Conservation (phyloP, 2,797 vertebrate genomes). For the Chelon auratus region DNA sequence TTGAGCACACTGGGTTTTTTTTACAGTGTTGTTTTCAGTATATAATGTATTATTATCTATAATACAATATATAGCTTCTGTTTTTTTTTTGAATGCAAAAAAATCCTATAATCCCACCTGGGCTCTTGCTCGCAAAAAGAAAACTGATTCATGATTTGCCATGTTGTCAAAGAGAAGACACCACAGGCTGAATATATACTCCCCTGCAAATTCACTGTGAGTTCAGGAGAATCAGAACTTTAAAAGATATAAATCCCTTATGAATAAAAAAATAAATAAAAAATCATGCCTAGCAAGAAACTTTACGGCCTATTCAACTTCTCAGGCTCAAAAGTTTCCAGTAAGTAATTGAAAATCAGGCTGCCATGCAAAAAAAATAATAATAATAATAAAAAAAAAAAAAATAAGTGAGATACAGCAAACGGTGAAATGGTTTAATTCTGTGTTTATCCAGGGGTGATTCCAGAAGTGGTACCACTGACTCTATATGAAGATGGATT, state of each 20-base stretch:
- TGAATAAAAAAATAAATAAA: constrained; percentile 11
- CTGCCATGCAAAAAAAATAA: not conserved
- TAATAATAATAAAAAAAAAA: not conserved
- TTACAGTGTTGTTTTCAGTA: too few relatives aligned
- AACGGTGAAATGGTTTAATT: not conserved
- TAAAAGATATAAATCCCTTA: constrained; percentile 10
- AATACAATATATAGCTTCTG: too few relatives aligned
- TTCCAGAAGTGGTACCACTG: not conserved
- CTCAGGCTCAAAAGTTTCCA: constrained; percentile 26
- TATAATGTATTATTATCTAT: too few relatives aligned
- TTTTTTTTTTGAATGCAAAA: too few relatives aligned
- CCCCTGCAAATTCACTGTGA: constrained; percentile 10
- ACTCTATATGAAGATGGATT: too few relatives aligned
- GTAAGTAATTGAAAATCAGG: not conserved
- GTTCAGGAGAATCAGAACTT: constrained; percentile 22
- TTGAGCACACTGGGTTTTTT: too few relatives aligned
- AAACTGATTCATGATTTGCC: constrained; percentile 10
- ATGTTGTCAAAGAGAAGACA: constrained; percentile 30
- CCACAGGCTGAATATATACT: constrained; percentile 31
- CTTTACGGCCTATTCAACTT: constrained; percentile 34
- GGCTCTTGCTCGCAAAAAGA: constrained; percentile 1
- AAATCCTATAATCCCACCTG: too few relatives aligned
- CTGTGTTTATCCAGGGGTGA: constrained; percentile 2
- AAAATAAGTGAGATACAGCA: not conserved
- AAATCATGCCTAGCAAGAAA: constrained; percentile 31